Base-by-base conservation (phyloP, 2,888 invertebrate genomes). In the Catocala nupta region DNA sequence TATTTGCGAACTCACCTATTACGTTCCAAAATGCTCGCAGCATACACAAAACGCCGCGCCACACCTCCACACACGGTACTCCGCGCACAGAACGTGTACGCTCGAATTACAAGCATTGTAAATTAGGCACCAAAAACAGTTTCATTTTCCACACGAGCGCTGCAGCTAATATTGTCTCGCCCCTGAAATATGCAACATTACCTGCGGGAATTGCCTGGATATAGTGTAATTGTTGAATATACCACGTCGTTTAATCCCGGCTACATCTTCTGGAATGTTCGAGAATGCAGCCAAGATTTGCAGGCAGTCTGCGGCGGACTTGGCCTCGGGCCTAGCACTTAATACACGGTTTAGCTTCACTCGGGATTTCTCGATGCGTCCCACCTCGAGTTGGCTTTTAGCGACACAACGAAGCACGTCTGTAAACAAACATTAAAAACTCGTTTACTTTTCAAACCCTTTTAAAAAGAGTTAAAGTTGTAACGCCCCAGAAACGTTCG, bases 131-230 rank as follows among this genome's bases (percentile, higher is more conserved):
- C 90, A 90, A 92, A 91, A 91, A 89, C 92, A 89, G 91, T 90
- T 89, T 90, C 90, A 87, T 92, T 92, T 95, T 95, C 95, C 95
- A 92, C 94, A 92, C 95, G 95, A 95, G 95, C 92, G 95, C 95
- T 87, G 88, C 88, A 87, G 89, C 92, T 93, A 93, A 93, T 92
- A 93, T 92, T 91, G 93, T 92, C 92, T 92, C 90, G 86, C 84
- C 85, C 80, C 85, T 91, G 83, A 93, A 91, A 91, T 91, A 92
- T 92, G 90, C 90, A 90, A 84, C 80, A 88, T 90, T 90, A 93
- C 93, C 93, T 93, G 92, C 85, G 85, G 81, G 85, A 83, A 83
- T 84, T 80, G 83, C 80, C 85, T 83, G 87, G 85, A 91, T 88
- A 88, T 87, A 90, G 87, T 90, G 92, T 93, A 94, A 93, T 93